Percentiles rank a stretch among this genome's conserved stretches.
phyloP scores from a whole-genome alignment of 2,888 invertebrate species.

The Synanthedon formicaeformis region DNA sequence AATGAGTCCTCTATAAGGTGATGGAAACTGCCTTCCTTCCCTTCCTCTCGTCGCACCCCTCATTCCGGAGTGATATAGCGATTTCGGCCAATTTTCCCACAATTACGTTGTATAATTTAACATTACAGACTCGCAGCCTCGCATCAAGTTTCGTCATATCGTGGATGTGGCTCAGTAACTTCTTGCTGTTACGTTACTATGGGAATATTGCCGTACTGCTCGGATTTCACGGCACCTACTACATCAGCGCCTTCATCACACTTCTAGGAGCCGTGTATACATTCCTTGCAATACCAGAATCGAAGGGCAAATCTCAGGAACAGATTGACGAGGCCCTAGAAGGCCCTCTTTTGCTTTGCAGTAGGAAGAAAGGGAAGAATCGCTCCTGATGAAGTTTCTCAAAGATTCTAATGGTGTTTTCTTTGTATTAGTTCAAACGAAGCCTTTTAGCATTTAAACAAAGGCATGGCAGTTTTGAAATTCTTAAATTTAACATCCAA shows the following conservation, averaged over 20 bases:
- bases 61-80: no score
- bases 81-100: no score
- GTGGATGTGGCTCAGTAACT: slow-evolving; percentile 61
- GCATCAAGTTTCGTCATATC: slow-evolving; percentile 58
- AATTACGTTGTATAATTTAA: no score
- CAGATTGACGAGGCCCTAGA: slow-evolving; percentile 44
- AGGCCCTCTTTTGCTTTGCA: slow-evolving; percentile 29
- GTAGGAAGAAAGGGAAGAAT: slow-evolving; percentile 21
- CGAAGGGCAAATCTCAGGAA: slow-evolving; percentile 45
- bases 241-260: slow-evolving; percentile 48
- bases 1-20: no score
- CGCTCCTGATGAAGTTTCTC: slow-evolving; percentile 38
- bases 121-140: slow-evolving; percentile 44
- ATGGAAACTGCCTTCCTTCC: no score
- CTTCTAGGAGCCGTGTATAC: slow-evolving; percentile 47
- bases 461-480: no score
- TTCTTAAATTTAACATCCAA: no score
- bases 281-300: slow-evolving; percentile 43
- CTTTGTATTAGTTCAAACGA: slow-evolving; percentile 2
- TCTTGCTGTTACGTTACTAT: slow-evolving; percentile 55
- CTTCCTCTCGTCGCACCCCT: no score
- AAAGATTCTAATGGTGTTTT: slow-evolving; percentile 18
- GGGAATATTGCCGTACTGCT: slow-evolving; percentile 40
- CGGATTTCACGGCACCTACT: slow-evolving; percentile 54
- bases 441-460: no score